A percentile compares a stretch with the other conserved stretches of the same genome.
Evolutionary conservation across 2,113 vertebrate species (phyloP).

Genomic region (Bettongia penicillata): DNA sequence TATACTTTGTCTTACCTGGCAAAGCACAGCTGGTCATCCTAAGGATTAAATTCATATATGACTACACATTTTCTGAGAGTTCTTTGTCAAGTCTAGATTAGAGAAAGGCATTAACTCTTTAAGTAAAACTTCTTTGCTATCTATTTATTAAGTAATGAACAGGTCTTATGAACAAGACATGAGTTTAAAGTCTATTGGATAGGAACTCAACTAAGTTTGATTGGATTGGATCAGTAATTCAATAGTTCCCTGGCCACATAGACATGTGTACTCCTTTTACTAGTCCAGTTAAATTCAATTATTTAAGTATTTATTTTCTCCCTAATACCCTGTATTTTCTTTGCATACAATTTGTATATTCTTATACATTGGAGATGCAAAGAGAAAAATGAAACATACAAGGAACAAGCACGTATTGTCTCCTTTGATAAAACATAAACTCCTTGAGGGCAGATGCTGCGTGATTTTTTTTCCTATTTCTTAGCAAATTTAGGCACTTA

Average conservation of each 20-base stretch:
- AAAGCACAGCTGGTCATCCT: fast-evolving
- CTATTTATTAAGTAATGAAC: background rate
- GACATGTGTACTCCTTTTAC: background rate
- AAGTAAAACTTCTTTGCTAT: background rate
- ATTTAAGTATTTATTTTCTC: background rate
- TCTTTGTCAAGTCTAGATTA: background rate
- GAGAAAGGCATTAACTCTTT: background rate
- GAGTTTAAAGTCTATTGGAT: background rate
- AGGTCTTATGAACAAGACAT: background rate
- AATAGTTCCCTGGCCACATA: background rate
- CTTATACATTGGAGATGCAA: background rate
- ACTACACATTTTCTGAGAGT: background rate
- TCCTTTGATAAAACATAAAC: background rate
- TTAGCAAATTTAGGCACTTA: background rate
- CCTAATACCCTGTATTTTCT: background rate
- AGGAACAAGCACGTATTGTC: background rate
- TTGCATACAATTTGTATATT: background rate
- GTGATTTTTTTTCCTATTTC: background rate
- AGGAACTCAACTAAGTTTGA: background rate
- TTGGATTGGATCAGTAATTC: background rate
- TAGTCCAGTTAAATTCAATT: background rate
- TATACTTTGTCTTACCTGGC: background rate
- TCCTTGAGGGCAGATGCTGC: background rate
- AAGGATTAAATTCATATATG: background rate
- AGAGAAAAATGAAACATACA: background rate